These are phyloP conservation scores for Brachionus calyciflorus DNA, from an alignment of 1,140 invertebrate species.

Conservation along the genomic window DNA sequence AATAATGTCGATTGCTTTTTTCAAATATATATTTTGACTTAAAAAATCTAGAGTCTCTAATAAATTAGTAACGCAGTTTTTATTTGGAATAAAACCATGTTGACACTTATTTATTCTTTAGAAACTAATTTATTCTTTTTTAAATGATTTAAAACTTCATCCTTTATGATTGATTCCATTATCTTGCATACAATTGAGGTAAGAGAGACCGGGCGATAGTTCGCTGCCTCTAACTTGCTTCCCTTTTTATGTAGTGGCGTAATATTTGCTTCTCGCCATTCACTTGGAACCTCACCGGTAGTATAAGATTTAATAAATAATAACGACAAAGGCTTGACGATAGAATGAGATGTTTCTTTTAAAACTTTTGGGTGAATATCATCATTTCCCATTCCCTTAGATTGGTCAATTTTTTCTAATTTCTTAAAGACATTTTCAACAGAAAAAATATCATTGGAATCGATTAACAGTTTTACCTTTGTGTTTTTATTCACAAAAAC, in stretches of 20 bases:
- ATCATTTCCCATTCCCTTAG: background rate
- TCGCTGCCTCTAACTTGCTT: constrained; percentile 10
- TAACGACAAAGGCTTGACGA: background rate
- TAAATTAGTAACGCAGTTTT: no score
- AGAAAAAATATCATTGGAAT: background rate
- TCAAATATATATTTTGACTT: no score
- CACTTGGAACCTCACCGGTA: background rate
- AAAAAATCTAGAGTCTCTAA: no score
- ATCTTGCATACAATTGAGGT: constrained; percentile 23
- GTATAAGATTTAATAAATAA: constrained; percentile 1
- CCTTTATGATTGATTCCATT: constrained; percentile 13
- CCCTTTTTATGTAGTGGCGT: constrained; percentile 46
- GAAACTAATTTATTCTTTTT: background rate
- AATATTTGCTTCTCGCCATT: constrained; percentile 38
- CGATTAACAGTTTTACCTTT: background rate
- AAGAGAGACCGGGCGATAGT: constrained; percentile 44
- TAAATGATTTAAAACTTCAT: background rate
- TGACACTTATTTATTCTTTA: no score
- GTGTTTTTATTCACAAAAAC: background rate
- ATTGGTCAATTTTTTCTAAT: background rate
- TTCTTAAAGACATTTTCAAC: background rate
- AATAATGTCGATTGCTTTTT: no score
- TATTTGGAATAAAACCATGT: background rate
- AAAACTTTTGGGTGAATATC: background rate
- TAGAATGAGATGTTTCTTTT: background rate